Conservation (phyloP, 2,888 invertebrate genomes). For the Aquatica leii region DNA sequence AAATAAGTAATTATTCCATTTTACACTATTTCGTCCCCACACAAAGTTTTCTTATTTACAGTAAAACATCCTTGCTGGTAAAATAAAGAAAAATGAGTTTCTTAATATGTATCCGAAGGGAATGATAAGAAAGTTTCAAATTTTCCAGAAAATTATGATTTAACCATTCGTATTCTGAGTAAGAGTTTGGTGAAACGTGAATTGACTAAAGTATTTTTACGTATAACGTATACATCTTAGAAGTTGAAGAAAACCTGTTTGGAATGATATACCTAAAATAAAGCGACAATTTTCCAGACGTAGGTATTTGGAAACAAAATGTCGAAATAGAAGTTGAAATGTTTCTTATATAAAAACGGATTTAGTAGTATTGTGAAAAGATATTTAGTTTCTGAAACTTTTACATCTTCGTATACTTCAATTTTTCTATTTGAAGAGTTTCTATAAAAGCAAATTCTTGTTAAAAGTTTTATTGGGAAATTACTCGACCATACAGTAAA, state of each 20-base stretch:
- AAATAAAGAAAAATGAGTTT: too few relatives aligned
- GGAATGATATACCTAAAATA: slow-evolving; percentile 23
- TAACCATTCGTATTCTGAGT: slow-evolving; percentile 32
- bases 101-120: slow-evolving; percentile 22
- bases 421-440: slow-evolving; percentile 34
- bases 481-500: slow-evolving; percentile 34
- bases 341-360: slow-evolving; percentile 26
- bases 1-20: too few relatives aligned
- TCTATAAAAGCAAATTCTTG: slow-evolving; percentile 35
- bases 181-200: slow-evolving; percentile 26
- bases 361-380: slow-evolving; percentile 22
- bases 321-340: neutral
- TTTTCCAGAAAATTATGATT: slow-evolving; percentile 34
- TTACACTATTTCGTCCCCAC: too few relatives aligned
- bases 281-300: slow-evolving; percentile 23
- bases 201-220: slow-evolving; percentile 26
- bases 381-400: slow-evolving; percentile 29
- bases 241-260: slow-evolving; percentile 28
- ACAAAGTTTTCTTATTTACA: too few relatives aligned
- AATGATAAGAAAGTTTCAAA: slow-evolving; percentile 32
- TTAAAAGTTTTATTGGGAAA: slow-evolving; percentile 35
- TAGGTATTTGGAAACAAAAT: slow-evolving; percentile 19
- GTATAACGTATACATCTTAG: slow-evolving; percentile 24
- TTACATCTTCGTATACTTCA: slow-evolving; percentile 26
- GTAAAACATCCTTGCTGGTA: too few relatives aligned